These are phyloP conservation scores for Volucella inanis DNA, from an alignment of 2,888 invertebrate genomes.

Conservation along the genomic window DNA sequence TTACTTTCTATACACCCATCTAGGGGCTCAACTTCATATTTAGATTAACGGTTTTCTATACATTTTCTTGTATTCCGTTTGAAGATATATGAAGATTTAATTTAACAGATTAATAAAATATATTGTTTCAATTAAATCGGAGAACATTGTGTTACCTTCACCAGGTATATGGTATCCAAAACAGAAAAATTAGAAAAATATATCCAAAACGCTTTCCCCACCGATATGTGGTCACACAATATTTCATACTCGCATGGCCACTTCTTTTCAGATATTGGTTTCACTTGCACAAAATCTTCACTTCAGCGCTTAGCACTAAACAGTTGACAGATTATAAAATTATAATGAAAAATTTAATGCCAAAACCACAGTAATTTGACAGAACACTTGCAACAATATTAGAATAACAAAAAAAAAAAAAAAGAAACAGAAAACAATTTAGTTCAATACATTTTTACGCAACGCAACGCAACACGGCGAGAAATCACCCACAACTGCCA, in stretches of 20 bases:
- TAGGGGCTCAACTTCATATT: too few species aligned
- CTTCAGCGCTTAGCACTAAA: background rate
- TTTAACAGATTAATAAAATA: too few species aligned
- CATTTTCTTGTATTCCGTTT: too few species aligned
- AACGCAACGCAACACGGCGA: constrained; percentile 55
- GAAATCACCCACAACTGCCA: constrained; percentile 68
- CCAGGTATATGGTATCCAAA: background rate
- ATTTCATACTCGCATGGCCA: constrained; percentile 23
- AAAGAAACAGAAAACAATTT: constrained; percentile 34
- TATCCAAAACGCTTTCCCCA: constrained; percentile 43
- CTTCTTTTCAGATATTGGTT: constrained; percentile 5
- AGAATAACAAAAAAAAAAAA: background rate
- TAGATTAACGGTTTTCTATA: too few species aligned
- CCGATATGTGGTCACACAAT: background rate
- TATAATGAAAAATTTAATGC: constrained; percentile 14
- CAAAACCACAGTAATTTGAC: constrained; percentile 46
- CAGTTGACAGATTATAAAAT: background rate
- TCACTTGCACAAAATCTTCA: constrained; percentile 27
- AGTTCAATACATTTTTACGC: constrained; percentile 70
- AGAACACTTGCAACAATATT: constrained; percentile 58
- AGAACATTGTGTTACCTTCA: too few species aligned
- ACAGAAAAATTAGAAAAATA: constrained; percentile 5
- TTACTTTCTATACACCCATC: too few species aligned
- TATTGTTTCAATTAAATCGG: too few species aligned
- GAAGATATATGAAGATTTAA: too few species aligned